Percentiles rank a stretch among this genome's conserved stretches.
Conservation (phyloP, 2,888 invertebrate species). For the Tubulanus polymorphus region DNA sequence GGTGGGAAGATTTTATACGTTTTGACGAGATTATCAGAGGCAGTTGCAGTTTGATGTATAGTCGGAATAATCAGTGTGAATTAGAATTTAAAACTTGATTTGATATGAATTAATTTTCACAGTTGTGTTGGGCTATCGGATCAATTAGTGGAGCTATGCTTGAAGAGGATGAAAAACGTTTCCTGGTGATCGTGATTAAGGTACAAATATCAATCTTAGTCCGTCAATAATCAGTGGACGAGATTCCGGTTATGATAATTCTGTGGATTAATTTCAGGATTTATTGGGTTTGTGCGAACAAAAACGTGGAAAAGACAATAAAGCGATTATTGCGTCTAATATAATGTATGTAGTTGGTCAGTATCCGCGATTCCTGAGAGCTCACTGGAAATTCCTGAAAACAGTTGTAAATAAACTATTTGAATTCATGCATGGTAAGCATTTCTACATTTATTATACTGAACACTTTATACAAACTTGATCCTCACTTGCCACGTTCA, state of each 20-base stretch:
- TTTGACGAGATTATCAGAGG: no score
- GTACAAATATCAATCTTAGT: constrained; percentile 20
- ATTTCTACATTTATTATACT: no score
- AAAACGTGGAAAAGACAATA: constrained; percentile 98
- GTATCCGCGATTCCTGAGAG: constrained; percentile 93
- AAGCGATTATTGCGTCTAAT: constrained; percentile 99
- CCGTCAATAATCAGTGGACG: not conserved
- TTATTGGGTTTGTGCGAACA: constrained; percentile 89
- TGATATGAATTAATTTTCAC: constrained; percentile 23
- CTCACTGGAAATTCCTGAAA: constrained; percentile 99
- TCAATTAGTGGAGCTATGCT: constrained; percentile 98
- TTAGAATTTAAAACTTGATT: no score
- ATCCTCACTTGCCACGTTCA: no score
- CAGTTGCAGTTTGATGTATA: no score
- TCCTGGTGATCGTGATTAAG: constrained; percentile 92
- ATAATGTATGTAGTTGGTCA: constrained; percentile 99
- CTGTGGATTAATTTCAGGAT: constrained; percentile 59
- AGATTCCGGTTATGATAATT: not conserved
- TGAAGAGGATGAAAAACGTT: constrained; percentile 98
- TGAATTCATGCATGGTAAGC: constrained; percentile 92
- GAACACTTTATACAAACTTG: no score
- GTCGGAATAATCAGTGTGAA: no score
- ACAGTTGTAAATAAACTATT: constrained; percentile 99
- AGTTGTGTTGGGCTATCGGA: constrained; percentile 98
- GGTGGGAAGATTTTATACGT: no score